Evolutionary conservation across 2,888 invertebrate species (phyloP), one percentile per base, ranked within the genome.

Genomic region (Psylliodes chrysocephalus): DNA sequence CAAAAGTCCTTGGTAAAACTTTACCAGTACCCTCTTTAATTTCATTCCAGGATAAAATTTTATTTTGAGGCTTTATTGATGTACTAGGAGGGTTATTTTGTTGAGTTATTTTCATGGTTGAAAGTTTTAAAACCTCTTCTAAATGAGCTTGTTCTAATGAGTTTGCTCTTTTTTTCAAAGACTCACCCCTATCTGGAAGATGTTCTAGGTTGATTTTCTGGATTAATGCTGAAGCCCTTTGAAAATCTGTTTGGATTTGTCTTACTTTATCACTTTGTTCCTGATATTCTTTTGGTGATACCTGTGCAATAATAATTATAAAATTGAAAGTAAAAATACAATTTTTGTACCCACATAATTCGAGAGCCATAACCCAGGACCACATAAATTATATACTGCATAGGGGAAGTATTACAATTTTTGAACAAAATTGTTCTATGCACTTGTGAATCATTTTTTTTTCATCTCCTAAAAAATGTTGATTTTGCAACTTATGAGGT

Each of bases 101-200:
- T 60, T 76, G 70, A 12, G 77, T 74, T 0, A 87, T 82, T 5
- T 84, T 74, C 82, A 89, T 85, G 49, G 81, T 83, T 12, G 83
- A 80, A 0, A 90, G 81, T 70, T 84, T 84, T 47, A 83, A 81
- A 1, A 81, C 82, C 70, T 88, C 86, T 1, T 73, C 73, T 1
- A 81, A 77, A 17, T 88, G 81, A 66, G 85, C 82, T 0, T 68
- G 71, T 73, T 86, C 83, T 18, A 89, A 75, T 0, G 73, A 72
- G 0, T 81, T 77, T 17, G 86, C 84, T 18, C 64, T 87, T 46
- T 84, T 79, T 0, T 82, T 78, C 55, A 91, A 80, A 74, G 85
- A 86, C 15, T 79, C 77, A 0, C 91, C 91, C n/a, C 86, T 85
- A 74, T 91, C 91, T 0, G 90, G 90, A 4, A 91, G 79, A 19